Conservation (phyloP, 2,888 invertebrate genomes). For the Mechanitis mazaeus region DNA sequence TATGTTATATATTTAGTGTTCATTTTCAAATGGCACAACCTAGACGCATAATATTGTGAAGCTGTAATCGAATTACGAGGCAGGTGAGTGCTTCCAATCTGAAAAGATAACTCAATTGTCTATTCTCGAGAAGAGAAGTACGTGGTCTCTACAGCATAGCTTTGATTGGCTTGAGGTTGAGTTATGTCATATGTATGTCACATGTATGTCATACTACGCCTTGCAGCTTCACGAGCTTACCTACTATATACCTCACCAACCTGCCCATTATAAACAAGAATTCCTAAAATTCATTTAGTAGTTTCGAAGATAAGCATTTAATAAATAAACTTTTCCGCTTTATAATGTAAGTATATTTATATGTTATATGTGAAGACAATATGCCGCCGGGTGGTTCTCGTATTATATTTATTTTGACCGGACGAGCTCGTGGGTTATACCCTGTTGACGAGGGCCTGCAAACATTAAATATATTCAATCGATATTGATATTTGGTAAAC, state of each 20-base stretch:
- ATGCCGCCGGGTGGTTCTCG: neutral
- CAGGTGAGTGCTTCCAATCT: constrained; percentile 24
- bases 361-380: neutral
- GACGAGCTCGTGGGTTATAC: neutral
- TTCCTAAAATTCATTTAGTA: no score
- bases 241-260: no score
- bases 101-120: constrained; percentile 25
- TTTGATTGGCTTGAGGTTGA: neutral
- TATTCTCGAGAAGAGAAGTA: constrained; percentile 10
- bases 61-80: constrained; percentile 24
- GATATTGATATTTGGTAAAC: constrained; percentile 5
- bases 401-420: constrained; percentile 3
- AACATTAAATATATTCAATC: constrained; percentile 6
- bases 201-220: no score
- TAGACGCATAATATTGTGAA: constrained; percentile 21
- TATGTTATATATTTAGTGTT: constrained; percentile 10
- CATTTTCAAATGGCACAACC: constrained; percentile 10
- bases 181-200: constrained; percentile 1
- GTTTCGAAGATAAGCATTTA: no score
- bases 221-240: no score
- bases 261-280: no score
- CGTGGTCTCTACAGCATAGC: neutral
- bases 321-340: no score
- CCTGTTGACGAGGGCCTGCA: neutral
- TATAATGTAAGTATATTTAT: no score